Conservation (phyloP, 2,888 invertebrate species). For the Calliopum simillimum region DNA sequence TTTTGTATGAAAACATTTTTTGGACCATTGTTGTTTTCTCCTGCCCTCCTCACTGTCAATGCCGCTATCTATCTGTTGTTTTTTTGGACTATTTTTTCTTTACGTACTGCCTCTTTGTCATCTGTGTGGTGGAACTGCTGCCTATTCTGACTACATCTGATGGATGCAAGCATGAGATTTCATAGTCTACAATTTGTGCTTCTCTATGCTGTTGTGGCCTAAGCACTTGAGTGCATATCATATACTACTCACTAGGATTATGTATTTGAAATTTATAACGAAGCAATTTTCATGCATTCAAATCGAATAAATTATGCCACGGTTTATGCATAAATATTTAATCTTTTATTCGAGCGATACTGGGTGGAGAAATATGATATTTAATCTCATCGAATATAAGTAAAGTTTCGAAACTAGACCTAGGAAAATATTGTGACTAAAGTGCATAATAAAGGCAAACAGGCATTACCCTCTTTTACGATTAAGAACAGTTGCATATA, state of each 20-base stretch:
- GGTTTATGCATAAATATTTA: slow-evolving; percentile 50
- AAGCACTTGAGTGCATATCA: slow-evolving; percentile 32
- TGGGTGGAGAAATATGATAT: too few species aligned
- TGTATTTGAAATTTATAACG: slow-evolving; percentile 48
- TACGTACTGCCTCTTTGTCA: background rate
- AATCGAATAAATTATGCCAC: slow-evolving; percentile 61
- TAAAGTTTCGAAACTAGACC: too few species aligned
- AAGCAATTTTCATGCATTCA: slow-evolving; percentile 57
- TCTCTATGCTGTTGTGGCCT: slow-evolving; percentile 29
- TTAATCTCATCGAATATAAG: too few species aligned
- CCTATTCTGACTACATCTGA: background rate
- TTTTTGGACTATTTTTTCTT: background rate
- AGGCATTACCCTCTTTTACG: too few species aligned
- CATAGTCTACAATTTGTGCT: slow-evolving; percentile 17
- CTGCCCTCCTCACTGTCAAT: slow-evolving; percentile 4
- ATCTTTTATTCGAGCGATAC: too few species aligned
- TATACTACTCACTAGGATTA: slow-evolving; percentile 11
- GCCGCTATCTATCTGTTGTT: slow-evolving; percentile 1
- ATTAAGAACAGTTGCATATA: too few species aligned
- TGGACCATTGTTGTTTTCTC: background rate
- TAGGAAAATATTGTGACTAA: too few species aligned
- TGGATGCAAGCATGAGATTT: slow-evolving; percentile 12
- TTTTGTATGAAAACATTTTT: background rate
- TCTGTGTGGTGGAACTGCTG: slow-evolving; percentile 14
- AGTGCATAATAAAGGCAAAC: too few species aligned